Evolutionary conservation across 2,888 invertebrate species (phyloP).

Genomic region (Drosophila nr. fundita): DNA sequence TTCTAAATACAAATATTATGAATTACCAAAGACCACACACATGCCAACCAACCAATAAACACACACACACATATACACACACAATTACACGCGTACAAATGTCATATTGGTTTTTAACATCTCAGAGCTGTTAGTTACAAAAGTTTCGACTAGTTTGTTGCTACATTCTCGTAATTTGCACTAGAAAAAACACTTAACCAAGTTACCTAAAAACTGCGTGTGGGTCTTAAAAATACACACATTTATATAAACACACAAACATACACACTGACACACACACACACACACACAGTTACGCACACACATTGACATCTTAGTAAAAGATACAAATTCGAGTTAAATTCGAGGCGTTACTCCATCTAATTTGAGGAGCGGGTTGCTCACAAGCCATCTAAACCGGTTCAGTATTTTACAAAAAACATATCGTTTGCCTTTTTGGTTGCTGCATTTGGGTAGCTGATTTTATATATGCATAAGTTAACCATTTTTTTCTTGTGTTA

Average conservation of each 20-base stretch:
- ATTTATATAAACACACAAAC: constrained; percentile 27
- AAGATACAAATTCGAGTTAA: constrained; percentile 52
- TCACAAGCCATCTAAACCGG: constrained; percentile 66
- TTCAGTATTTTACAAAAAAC: constrained; percentile 49
- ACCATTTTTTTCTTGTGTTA: constrained; percentile 8
- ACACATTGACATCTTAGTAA: constrained; percentile 20
- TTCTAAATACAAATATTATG: constrained; percentile 20
- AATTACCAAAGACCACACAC: constrained; percentile 48
- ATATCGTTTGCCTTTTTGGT: constrained; percentile 49
- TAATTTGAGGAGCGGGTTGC: constrained; percentile 65
- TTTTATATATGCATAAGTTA: constrained; percentile 35
- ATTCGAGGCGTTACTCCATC: constrained; percentile 63
- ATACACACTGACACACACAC: constrained; percentile 15
- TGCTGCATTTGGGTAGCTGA: constrained; percentile 59
- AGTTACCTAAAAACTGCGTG: constrained; percentile 68
- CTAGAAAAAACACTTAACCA: constrained; percentile 61
- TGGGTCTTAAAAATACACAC: constrained; percentile 58
- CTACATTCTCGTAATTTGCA: constrained; percentile 60
- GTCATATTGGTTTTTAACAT: constrained; percentile 64
- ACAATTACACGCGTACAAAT: constrained; percentile 40
- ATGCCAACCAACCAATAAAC: not conserved
- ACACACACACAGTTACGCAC: not conserved
- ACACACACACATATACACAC: constrained; percentile 32
- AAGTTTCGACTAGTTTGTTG: constrained; percentile 55
- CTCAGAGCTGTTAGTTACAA: constrained; percentile 37